Evolutionary conservation across 2,888 invertebrate species (phyloP).

Genomic region (Apantesis nais): DNA sequence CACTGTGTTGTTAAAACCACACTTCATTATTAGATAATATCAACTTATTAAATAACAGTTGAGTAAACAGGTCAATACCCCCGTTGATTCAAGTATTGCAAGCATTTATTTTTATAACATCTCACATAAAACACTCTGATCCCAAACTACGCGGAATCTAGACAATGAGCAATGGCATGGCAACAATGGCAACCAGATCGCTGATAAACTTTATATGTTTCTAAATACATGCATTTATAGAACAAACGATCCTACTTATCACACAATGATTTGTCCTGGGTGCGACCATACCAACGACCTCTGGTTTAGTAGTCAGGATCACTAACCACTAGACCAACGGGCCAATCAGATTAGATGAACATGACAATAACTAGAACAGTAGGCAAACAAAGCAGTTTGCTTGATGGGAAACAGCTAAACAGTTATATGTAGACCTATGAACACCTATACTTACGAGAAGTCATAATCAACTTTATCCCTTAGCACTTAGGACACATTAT

Average conservation of each 20-base stretch:
- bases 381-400: background rate
- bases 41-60: too few species aligned
- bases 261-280: background rate
- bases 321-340: background rate
- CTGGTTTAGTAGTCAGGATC: background rate
- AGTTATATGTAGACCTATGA: background rate
- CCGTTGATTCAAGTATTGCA: too few species aligned
- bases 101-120: too few species aligned
- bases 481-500: background rate
- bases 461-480: background rate
- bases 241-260: background rate
- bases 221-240: too few species aligned
- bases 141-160: too few species aligned
- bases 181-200: too few species aligned
- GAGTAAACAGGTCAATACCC: too few species aligned
- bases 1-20: constrained; percentile 54
- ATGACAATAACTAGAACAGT: background rate
- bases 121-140: too few species aligned
- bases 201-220: too few species aligned
- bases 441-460: background rate
- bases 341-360: too few species aligned
- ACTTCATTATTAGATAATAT: constrained; percentile 29
- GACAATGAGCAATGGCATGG: too few species aligned
- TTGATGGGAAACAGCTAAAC: too few species aligned
- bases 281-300: background rate